phyloP scores from a whole-genome alignment of 1,140 invertebrate genomes.

The Chymomyza costata region DNA sequence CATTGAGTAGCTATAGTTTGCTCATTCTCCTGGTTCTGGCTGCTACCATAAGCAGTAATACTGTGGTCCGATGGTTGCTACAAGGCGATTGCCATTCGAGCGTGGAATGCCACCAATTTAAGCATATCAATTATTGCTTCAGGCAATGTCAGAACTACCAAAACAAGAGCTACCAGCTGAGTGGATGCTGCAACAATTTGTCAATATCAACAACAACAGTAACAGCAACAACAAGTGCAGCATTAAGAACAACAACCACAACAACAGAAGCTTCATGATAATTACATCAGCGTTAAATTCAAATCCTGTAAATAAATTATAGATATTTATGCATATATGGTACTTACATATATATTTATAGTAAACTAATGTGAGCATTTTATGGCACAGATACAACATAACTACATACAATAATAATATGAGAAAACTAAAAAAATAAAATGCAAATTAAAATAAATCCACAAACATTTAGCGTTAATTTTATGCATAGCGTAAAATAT shows the following conservation, averaged over 20 bases:
- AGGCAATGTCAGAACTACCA: too few relatives aligned
- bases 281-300: constrained; percentile 31
- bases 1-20: too few relatives aligned
- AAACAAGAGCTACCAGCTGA: too few relatives aligned
- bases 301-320: constrained; percentile 33
- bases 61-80: constrained; percentile 52
- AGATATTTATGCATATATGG: constrained; percentile 11
- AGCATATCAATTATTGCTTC: constrained; percentile 61
- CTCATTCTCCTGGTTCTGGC: constrained; percentile 38
- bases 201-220: constrained; percentile 13
- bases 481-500: constrained; percentile 61
- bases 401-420: constrained; percentile 12
- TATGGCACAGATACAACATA: neutral
- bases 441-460: constrained; percentile 21
- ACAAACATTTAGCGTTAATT: constrained; percentile 49
- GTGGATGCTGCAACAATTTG: neutral
- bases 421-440: constrained; percentile 5
- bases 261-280: constrained; percentile 45
- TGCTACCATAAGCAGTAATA: constrained; percentile 26
- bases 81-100: neutral
- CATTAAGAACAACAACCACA: constrained; percentile 7
- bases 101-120: constrained; percentile 23
- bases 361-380: constrained; percentile 13
- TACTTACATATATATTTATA: constrained; percentile 25
- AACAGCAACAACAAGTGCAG: constrained; percentile 5